Percentiles rank a stretch among this genome's conserved stretches.
phyloP scores from a whole-genome alignment of 2,888 invertebrate genomes.

The Subacronicta megacephala region DNA sequence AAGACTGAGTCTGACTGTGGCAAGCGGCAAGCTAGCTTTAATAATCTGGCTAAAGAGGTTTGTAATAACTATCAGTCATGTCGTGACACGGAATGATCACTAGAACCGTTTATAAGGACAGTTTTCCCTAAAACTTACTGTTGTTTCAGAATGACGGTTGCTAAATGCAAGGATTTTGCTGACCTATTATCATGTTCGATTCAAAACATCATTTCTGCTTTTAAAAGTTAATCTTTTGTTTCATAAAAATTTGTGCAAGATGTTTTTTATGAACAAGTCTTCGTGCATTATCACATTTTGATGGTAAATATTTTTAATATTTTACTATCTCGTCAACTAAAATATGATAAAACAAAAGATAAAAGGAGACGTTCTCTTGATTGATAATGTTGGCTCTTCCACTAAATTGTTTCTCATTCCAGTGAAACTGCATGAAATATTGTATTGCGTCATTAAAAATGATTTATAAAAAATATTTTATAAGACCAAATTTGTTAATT shows the following conservation, averaged over 20 bases:
- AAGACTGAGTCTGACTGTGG: no score
- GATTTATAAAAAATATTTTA: neutral
- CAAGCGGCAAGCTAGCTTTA: no score
- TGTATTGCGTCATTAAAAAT: neutral
- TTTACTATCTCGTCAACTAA: neutral
- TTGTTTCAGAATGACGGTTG: slow-evolving; percentile 69
- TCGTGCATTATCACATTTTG: slow-evolving; percentile 1
- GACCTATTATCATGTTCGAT: slow-evolving; percentile 39
- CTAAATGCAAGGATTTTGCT: slow-evolving; percentile 63
- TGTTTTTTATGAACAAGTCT: neutral
- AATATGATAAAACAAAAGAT: slow-evolving; percentile 5
- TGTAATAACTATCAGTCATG: no score
- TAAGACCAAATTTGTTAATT: no score
- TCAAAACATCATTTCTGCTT: slow-evolving; percentile 42
- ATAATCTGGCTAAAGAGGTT: no score
- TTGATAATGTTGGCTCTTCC: slow-evolving; percentile 3
- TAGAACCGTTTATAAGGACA: no score
- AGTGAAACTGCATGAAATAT: slow-evolving; percentile 1
- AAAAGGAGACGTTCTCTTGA: neutral
- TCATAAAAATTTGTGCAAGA: neutral
- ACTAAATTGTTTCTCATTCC: slow-evolving; percentile 1
- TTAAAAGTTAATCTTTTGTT: slow-evolving; percentile 13
- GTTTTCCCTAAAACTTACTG: slow-evolving; percentile 8
- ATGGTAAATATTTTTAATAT: neutral
- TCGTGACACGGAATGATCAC: no score